Conservation (phyloP, 1,140 invertebrate species). For the Temnothorax longispinosus region DNA sequence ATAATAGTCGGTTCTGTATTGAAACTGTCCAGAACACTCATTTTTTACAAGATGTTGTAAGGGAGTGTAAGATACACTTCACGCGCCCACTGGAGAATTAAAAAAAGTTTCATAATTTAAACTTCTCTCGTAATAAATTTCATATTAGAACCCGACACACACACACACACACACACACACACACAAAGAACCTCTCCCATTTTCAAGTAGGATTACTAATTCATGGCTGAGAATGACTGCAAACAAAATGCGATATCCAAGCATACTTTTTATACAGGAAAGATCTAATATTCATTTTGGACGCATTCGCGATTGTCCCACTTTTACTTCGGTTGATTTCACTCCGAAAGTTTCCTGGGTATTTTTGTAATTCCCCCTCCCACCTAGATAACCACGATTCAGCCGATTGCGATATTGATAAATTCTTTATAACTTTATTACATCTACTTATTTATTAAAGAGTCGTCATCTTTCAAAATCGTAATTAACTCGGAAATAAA, state of each 20-base stretch:
- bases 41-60: too few relatives aligned
- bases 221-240: not conserved
- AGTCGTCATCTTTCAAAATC: not conserved
- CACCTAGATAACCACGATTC: not conserved
- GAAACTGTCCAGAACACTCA: too few relatives aligned
- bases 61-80: too few relatives aligned
- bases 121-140: not conserved
- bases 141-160: too few relatives aligned
- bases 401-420: not conserved
- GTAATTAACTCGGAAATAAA: not conserved
- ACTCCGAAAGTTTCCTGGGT: constrained; percentile 21
- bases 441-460: not conserved
- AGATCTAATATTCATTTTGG: constrained; percentile 16
- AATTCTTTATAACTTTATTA: not conserved
- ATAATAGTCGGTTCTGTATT: too few relatives aligned
- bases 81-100: not conserved
- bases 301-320: not conserved
- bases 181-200: not conserved
- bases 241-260: not conserved
- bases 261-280: not conserved
- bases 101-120: not conserved
- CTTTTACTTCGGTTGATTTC: constrained; percentile 37
- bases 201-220: not conserved
- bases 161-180: not conserved
- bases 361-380: not conserved